A percentile compares a stretch with the other conserved stretches of the same genome.
Evolutionary conservation across 2,113 vertebrate species (phyloP).

Genomic region (Sinocyclocheilus anophthalmus): DNA sequence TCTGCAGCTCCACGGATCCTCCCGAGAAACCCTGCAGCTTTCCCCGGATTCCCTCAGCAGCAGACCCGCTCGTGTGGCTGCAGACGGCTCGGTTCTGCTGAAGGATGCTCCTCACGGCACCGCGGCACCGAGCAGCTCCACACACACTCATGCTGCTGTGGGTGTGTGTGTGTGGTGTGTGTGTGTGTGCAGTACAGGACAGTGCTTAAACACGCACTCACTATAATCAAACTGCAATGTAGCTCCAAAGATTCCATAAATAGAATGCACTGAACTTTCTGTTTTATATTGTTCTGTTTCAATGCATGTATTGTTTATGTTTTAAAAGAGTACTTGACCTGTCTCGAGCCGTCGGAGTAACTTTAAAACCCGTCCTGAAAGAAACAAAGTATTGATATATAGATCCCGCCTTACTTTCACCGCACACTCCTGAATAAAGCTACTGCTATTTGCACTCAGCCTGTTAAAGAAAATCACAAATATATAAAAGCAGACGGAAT

Average conservation of each 20-base stretch:
- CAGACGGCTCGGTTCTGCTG: conserved; percentile 74
- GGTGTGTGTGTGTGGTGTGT: too few species aligned
- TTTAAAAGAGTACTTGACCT: neutral
- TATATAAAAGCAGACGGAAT: neutral
- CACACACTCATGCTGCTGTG: conserved; percentile 79
- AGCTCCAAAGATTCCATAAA: neutral
- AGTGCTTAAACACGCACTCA: too few species aligned
- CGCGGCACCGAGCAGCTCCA: conserved; percentile 62
- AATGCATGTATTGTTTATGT: neutral
- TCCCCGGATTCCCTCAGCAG: conserved; percentile 75
- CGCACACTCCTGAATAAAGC: neutral
- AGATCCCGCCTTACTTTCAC: neutral
- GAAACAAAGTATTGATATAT: neutral
- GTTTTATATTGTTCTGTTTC: neutral
- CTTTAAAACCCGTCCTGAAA: conserved; percentile 17
- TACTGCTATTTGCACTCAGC: neutral
- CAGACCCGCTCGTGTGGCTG: conserved; percentile 72
- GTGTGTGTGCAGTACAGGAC: neutral
- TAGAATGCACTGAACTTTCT: too few species aligned
- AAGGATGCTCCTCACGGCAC: conserved; percentile 64
- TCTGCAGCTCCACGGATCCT: conserved; percentile 86
- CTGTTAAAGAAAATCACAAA: neutral
- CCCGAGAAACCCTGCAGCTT: conserved; percentile 83
- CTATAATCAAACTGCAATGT: neutral
- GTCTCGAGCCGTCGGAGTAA: neutral